Evolutionary conservation across 2,888 invertebrate genomes (phyloP), one percentile per base, ranked within the genome.

Genomic region (Bugula neritina): DNA sequence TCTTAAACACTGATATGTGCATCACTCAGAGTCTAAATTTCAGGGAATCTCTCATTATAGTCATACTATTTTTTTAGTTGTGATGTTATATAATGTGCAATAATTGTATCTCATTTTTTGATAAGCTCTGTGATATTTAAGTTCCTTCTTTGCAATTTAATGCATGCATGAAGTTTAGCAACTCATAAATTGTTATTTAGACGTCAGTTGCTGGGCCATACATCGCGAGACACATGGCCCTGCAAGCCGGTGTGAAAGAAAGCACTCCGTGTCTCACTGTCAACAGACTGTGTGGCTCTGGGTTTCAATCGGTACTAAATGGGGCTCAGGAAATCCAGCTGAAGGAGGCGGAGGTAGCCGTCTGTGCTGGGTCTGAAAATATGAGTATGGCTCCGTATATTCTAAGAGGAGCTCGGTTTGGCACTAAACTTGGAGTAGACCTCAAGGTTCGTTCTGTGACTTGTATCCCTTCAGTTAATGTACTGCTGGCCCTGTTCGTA

Each of bases 261-360:
- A 71, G 72, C 52, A 89, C 86, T 73, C 95, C 96, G 0, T 94
- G 93, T 0, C 86, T 94, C 0, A 90, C 90, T 71, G 89, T 99
- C 69, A 99, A 98, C 86, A 87, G 98, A 75, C 87, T 99, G 25
- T 99, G 99, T 84, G 99, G 98, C 23, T 96, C 96, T 35, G 98
- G 98, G 0, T 99, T 99, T 85, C 98, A 99, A 83, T 89, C 98
- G 0, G 87, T 99, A 74, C 89, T 96, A 25, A 94, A 90, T 86
- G 92, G 91, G 72, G 91, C 92, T 54, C 95, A 92, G 91, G 96
- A 95, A 81, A 96, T 98, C 76, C 78, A 90, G 71, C 86, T 90
- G 13, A 94, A 94, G 35, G 90, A 90, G 74, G 90, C 94, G 1
- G 89, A 91, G 78, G 89, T 98, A 72, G 91, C 92, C 0, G 84